Conservation (phyloP, 2,113 vertebrate genomes). For the zebrafish (Danio rerio) region GRCz12tu NC_133179.1:25428501-25429000, state of each 20-base stretch:
- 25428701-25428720: constrained; percentile 4
- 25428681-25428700: not conserved
- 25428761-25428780: not conserved
- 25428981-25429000: constrained; percentile 5
- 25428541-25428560: no score
- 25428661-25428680: not conserved
- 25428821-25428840: not conserved
- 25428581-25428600: no score
- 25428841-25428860: not conserved
- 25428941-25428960: no score
- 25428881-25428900: not conserved
- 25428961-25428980: not conserved
- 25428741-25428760: not conserved
- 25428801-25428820: not conserved
- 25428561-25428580: no score
- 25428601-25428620: no score
- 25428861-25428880: not conserved
- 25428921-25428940: not conserved
- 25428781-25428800: not conserved
- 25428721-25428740: not conserved
- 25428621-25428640: no score
- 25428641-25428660: not conserved
- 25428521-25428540: no score
- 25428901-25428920: not conserved
- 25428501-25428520: no score